Percentiles rank a stretch among this genome's conserved stretches.
phyloP scores from a whole-genome alignment of 2,113 vertebrate species.

The Hippoglossus stenolepis region DNA sequence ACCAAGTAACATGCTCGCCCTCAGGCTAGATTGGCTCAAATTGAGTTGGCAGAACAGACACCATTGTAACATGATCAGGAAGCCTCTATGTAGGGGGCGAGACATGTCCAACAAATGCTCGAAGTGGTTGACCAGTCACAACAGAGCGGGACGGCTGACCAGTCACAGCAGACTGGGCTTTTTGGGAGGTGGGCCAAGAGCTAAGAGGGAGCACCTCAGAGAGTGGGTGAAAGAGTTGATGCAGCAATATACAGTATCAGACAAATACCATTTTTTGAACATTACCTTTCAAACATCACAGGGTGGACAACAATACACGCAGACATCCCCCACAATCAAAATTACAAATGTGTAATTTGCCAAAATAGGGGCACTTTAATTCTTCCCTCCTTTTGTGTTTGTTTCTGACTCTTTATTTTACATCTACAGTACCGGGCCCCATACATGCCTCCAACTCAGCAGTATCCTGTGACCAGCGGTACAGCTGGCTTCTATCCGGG shows the following conservation, averaged over 20 bases:
- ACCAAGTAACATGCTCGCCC: not conserved
- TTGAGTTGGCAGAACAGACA: not conserved
- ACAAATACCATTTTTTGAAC: not conserved
- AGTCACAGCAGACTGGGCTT: not conserved
- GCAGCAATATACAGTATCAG: not conserved
- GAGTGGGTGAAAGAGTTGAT: not conserved
- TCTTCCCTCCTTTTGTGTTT: not conserved
- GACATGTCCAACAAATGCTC: not conserved
- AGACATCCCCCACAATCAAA: not conserved
- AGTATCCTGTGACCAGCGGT: constrained; percentile 92
- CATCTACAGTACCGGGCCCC: constrained; percentile 88
- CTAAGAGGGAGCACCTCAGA: not conserved
- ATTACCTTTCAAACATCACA: not conserved
- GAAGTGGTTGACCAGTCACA: not conserved
- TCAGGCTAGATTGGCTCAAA: not conserved
- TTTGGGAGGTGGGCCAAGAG: not conserved
- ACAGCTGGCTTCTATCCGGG: constrained; percentile 92
- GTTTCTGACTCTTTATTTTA: constrained; percentile 18
- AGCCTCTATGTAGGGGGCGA: not conserved
- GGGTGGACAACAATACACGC: not conserved
- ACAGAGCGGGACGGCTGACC: not conserved
- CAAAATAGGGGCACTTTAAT: not conserved
- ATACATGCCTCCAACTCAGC: constrained; percentile 92
- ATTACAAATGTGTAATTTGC: not conserved
- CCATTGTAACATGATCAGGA: not conserved